Base-by-base conservation (phyloP, 2,888 invertebrate genomes). In the Melinopterus prodromus region DNA sequence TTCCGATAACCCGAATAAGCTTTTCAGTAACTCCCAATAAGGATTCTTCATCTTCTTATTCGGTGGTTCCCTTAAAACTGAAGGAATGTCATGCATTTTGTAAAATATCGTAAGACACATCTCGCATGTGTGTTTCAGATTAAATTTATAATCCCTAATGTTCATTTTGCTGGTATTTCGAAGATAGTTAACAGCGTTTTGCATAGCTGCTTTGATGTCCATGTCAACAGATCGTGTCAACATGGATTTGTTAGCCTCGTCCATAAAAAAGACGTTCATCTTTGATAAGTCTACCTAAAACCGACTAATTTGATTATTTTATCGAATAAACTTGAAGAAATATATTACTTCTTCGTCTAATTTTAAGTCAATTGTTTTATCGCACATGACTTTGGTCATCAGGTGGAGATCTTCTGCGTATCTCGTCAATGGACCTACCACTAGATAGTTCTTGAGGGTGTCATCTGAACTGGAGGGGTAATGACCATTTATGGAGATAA, bases 391-490 rank as follows among this genome's bases (percentile, higher is more conserved):
- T 86, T 94, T 94, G 70, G 97, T 90, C 82, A 97, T 90, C 0
- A 97, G 91, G 0, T 93, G 90, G 81, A 99, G 89, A 89, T 99
- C 98, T 84, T 93, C 93, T 9, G 97, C 96, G 87, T 97, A 98
- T 81, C 98, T 92, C 69, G 95, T 93, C 92, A 99, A 93, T 0
- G 98, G 97, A 0, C 98, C 98, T 70, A 97, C 91, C 35, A 94
- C 92, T 78, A 98, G 94, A 86, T 92, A 92, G 69, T 92, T 91
- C 90, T 94, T 95, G 7, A 91, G 91, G 35, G 92, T 90, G 75
- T 92, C 90, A 77, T 92, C 92, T 76, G 90, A 88, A 82, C 93
- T 92, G 79, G 91, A 91, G 0, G 95, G 95, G 81, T 93, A 91
- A 84, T 95, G 95, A 0, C 95, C 95, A 84, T 91, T 90, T 80